Conservation (phyloP, 1,140 invertebrate genomes). For the Planococcus citri region DNA sequence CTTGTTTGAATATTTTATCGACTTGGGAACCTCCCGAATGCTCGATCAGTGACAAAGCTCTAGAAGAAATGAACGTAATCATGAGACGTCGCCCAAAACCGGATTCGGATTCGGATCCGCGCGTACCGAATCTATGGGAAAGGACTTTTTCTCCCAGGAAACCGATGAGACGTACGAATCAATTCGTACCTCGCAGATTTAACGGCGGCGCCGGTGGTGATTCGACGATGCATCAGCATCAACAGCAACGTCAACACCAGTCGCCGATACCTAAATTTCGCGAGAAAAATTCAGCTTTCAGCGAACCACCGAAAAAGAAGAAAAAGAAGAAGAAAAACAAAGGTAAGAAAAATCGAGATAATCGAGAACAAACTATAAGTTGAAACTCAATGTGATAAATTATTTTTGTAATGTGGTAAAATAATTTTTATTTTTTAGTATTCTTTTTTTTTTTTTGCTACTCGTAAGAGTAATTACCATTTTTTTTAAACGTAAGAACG, state of each 20-base stretch:
- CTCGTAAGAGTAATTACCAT: background rate
- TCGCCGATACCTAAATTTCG: no score
- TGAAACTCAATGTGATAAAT: no score
- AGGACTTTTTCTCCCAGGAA: no score
- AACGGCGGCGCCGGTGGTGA: no score
- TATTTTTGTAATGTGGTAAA: background rate
- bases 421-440: background rate
- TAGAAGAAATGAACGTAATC: background rate
- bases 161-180: no score
- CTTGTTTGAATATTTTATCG: background rate
- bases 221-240: no score
- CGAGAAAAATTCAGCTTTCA: background rate
- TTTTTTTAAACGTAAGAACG: background rate
- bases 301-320: background rate
- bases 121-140: no score
- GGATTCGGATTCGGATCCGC: no score
- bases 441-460: background rate
- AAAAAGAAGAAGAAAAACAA: conserved; percentile 4
- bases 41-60: background rate
- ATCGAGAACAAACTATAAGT: no score
- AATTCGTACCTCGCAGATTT: no score
- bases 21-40: background rate
- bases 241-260: no score
- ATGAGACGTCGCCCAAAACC: no score
- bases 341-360: background rate